Evolutionary conservation across 2,888 invertebrate species (phyloP).

Genomic region (Cepaea hortensis): DNA sequence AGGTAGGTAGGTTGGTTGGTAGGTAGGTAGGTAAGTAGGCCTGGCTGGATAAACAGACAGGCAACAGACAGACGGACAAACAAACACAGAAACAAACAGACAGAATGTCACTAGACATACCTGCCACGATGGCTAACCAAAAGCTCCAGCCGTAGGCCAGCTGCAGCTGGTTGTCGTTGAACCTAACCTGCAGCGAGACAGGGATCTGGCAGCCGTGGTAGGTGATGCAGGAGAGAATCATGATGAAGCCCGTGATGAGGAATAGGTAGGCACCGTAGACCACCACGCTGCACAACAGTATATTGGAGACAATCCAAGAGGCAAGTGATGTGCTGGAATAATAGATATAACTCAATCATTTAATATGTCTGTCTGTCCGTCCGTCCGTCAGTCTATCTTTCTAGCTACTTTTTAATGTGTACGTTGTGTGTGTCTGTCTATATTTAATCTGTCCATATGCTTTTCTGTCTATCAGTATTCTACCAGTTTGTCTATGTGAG

Average conservation of each 20-base stretch:
- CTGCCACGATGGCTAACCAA: background rate
- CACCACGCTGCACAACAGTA: slow-evolving; percentile 87
- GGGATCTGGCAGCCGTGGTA: slow-evolving; percentile 86
- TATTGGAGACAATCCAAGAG: slow-evolving; percentile 93
- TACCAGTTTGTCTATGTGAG: too few relatives aligned
- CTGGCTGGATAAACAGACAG: too few relatives aligned
- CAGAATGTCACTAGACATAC: background rate
- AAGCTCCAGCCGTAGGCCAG: background rate
- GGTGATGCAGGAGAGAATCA: slow-evolving; percentile 88
- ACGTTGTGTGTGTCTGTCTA: too few relatives aligned
- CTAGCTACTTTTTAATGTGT: too few relatives aligned
- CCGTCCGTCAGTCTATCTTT: too few relatives aligned
- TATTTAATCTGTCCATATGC: too few relatives aligned
- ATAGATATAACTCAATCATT: background rate
- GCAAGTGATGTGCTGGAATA: slow-evolving; percentile 88
- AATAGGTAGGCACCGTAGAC: slow-evolving; percentile 95
- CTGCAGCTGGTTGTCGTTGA: slow-evolving; percentile 81
- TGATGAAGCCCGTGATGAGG: slow-evolving; percentile 86
- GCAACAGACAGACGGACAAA: too few relatives aligned
- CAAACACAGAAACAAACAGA: too few relatives aligned
- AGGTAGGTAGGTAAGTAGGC: too few relatives aligned
- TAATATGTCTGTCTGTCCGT: too few relatives aligned
- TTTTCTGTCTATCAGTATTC: too few relatives aligned
- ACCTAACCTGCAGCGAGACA: slow-evolving; percentile 86
- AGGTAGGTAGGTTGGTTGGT: too few relatives aligned